These are phyloP conservation scores for Agrochola circellaris DNA, from an alignment of 2,888 invertebrate genomes.

Conservation along the genomic window DNA sequence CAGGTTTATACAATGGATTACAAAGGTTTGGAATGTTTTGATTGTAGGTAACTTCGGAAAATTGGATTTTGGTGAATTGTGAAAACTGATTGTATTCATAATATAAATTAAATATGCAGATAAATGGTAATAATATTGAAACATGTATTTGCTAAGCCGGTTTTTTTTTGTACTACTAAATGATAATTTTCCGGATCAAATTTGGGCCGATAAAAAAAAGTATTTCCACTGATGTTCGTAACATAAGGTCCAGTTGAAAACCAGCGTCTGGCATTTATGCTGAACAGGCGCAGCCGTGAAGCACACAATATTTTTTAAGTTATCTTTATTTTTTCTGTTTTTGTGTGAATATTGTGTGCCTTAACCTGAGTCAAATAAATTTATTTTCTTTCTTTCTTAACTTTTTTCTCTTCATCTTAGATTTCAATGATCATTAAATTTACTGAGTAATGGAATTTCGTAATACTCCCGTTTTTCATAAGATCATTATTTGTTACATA, in stretches of 20 bases:
- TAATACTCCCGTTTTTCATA: not conserved
- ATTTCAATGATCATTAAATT: not conserved
- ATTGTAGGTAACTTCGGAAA: slow-evolving; percentile 8
- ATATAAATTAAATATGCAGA: not conserved
- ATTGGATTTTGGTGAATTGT: slow-evolving; percentile 4
- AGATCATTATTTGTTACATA: not conserved
- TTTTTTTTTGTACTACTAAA: too few relatives aligned
- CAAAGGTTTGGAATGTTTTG: slow-evolving; percentile 29
- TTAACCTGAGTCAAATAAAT: too few relatives aligned
- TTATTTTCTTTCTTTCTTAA: too few relatives aligned
- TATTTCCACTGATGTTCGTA: too few relatives aligned
- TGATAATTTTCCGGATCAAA: too few relatives aligned
- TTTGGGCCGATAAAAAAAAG: too few relatives aligned
- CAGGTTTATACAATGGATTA: slow-evolving; percentile 20
- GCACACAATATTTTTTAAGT: too few relatives aligned
- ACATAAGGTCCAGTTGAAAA: too few relatives aligned
- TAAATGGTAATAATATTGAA: slow-evolving; percentile 3
- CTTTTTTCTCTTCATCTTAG: not conserved
- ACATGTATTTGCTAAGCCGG: not conserved
- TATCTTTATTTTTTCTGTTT: too few relatives aligned
- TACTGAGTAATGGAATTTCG: not conserved
- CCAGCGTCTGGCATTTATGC: too few relatives aligned
- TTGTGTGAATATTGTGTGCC: too few relatives aligned
- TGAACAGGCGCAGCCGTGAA: too few relatives aligned
- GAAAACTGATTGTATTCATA: not conserved